Evolutionary conservation across 1,140 invertebrate species (phyloP).

Genomic region (Drosophila melanica): DNA sequence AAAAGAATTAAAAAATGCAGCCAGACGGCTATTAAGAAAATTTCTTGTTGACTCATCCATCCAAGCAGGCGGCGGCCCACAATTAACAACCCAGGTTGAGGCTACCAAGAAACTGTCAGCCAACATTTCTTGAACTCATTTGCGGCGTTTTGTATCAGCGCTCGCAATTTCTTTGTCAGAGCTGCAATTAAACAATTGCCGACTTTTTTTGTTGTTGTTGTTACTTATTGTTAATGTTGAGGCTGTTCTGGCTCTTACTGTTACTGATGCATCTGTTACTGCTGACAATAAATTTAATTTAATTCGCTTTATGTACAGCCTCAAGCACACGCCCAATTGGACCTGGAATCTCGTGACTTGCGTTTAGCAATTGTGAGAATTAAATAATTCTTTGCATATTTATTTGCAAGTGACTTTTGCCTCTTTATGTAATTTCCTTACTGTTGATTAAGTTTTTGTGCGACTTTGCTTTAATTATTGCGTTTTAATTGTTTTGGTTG

Average conservation of each 20-base stretch:
- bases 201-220: conserved; percentile 31
- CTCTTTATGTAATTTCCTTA: conserved; percentile 70
- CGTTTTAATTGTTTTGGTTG: conserved; percentile 30
- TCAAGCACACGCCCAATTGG: conserved; percentile 69
- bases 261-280: conserved; percentile 34
- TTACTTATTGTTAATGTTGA: conserved; percentile 32
- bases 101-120: conserved; percentile 56
- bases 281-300: conserved; percentile 72
- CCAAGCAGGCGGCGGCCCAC: conserved; percentile 52
- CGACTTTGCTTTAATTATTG: conserved; percentile 43
- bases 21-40: conserved; percentile 73
- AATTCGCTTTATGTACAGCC: conserved; percentile 48
- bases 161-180: conserved; percentile 77
- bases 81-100: conserved; percentile 62
- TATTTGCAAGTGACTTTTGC: conserved; percentile 63
- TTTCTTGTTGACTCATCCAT: conserved; percentile 80
- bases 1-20: conserved; percentile 33
- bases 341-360: conserved; percentile 72
- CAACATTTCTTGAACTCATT: conserved; percentile 75
- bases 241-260: conserved; percentile 29
- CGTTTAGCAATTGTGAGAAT: conserved; percentile 75
- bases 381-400: conserved; percentile 82
- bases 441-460: conserved; percentile 61
- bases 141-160: conserved; percentile 67
- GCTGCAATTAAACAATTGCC: conserved; percentile 76